Conservation (phyloP, 2,888 invertebrate genomes). For the Nomada hirtipes region DNA sequence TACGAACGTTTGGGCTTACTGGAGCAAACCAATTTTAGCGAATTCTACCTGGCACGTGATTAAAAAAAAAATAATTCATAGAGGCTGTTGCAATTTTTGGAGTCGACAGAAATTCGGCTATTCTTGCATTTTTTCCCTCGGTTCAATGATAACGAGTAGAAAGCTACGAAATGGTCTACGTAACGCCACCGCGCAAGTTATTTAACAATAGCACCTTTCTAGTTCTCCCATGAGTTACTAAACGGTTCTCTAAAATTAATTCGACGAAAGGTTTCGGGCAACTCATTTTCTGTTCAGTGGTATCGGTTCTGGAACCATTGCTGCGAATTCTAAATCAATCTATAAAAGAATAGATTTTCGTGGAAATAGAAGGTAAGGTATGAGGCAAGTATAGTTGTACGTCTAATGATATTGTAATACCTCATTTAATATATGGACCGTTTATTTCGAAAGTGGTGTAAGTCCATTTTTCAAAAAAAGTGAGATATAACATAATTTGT, state of each 20-base stretch:
- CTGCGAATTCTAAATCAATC: background rate
- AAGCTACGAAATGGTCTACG: constrained; percentile 19
- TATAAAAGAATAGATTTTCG: background rate
- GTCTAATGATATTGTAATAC: too few relatives aligned
- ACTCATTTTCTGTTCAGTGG: too few relatives aligned
- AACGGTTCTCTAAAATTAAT: background rate
- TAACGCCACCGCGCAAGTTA: background rate
- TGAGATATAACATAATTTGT: too few relatives aligned
- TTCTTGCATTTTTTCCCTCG: background rate
- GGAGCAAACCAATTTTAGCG: background rate
- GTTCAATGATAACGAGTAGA: constrained; percentile 24
- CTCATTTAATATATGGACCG: too few relatives aligned
- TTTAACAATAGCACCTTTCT: constrained; percentile 11
- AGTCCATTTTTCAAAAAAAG: too few relatives aligned
- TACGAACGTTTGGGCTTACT: background rate
- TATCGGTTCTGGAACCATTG: background rate
- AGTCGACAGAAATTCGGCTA: background rate
- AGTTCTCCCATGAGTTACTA: background rate
- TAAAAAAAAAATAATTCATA: background rate
- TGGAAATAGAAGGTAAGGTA: background rate
- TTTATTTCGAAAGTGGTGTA: too few relatives aligned
- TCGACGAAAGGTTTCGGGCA: background rate
- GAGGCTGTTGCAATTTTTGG: background rate
- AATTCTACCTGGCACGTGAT: too few relatives aligned
- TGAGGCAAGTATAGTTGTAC: too few relatives aligned